Conservation (phyloP, 2,113 vertebrate species). For the Cepphus grylle region DNA sequence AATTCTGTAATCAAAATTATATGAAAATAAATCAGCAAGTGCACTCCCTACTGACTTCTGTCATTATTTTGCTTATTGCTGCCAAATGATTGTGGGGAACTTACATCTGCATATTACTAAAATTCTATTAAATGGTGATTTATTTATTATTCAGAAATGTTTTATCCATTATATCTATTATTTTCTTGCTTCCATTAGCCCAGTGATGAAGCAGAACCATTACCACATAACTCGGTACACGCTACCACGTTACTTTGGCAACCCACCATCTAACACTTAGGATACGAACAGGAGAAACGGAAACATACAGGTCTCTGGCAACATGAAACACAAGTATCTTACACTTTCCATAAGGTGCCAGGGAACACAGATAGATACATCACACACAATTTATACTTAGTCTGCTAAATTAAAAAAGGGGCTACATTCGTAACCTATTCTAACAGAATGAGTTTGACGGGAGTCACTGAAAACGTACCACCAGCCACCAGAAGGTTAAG, state of each 20-base stretch:
- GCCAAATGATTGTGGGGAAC: not conserved
- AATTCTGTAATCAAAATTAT: not conserved
- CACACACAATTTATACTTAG: not conserved
- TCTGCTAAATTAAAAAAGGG: not conserved
- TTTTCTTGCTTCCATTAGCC: not conserved
- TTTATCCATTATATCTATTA: not conserved
- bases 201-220: not conserved
- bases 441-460: not conserved
- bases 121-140: slow-evolving; percentile 12
- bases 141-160: not conserved
- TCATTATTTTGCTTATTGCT: not conserved
- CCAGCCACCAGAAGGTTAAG: not conserved
- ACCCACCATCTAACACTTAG: not conserved
- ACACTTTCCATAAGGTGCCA: not conserved
- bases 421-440: not conserved
- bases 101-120: not conserved
- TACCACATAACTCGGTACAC: not conserved
- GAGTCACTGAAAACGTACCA: not conserved
- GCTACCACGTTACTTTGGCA: not conserved
- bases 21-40: not conserved
- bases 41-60: not conserved
- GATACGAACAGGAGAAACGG: not conserved
- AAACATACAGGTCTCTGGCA: not conserved
- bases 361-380: not conserved
- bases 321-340: not conserved